Percentiles rank a stretch among this genome's conserved stretches.
Evolutionary conservation across 2,888 invertebrate species (phyloP).

Genomic region (Parascotia fuliginaria): DNA sequence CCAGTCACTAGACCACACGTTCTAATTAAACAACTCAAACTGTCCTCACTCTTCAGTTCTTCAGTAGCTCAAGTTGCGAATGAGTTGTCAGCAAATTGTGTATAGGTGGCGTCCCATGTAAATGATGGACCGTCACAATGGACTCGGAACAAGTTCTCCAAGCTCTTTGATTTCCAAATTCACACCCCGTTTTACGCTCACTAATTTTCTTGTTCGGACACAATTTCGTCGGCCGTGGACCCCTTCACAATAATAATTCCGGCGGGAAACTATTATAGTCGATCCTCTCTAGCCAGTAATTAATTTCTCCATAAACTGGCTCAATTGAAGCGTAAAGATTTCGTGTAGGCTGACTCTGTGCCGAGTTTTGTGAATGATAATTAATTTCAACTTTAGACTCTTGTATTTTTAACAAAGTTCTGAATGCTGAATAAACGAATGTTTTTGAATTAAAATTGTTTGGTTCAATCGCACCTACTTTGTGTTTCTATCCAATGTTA

Average conservation of each 20-base stretch:
- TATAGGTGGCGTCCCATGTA: conserved; percentile 78
- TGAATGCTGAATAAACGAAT: conserved; percentile 45
- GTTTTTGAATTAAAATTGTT: conserved; percentile 35
- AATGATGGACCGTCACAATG: conserved; percentile 79
- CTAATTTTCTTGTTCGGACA: conserved; percentile 86
- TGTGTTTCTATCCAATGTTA: conserved; percentile 18
- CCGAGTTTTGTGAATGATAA: conserved; percentile 74
- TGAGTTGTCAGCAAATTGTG: conserved; percentile 65
- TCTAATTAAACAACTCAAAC: conserved; percentile 40
- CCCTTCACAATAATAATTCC: conserved; percentile 83
- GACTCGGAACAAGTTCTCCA: conserved; percentile 71
- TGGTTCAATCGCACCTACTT: conserved; percentile 21
- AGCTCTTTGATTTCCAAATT: conserved; percentile 83
- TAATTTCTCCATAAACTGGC: conserved; percentile 83
- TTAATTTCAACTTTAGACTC: conserved; percentile 68
- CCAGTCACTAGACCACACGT: conserved; percentile 16
- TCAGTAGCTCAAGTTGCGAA: conserved; percentile 61
- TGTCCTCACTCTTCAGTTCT: conserved; percentile 51
- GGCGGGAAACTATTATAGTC: conserved; percentile 83
- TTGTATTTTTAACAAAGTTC: conserved; percentile 68
- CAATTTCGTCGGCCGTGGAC: conserved; percentile 69
- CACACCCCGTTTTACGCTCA: conserved; percentile 85
- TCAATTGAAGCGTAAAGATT: conserved; percentile 84
- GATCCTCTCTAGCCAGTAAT: conserved; percentile 83
- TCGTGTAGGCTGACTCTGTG: conserved; percentile 73